These are phyloP conservation scores for Polydrusus tereticollis DNA, from an alignment of 2,888 invertebrate species.

Conservation along the genomic window DNA sequence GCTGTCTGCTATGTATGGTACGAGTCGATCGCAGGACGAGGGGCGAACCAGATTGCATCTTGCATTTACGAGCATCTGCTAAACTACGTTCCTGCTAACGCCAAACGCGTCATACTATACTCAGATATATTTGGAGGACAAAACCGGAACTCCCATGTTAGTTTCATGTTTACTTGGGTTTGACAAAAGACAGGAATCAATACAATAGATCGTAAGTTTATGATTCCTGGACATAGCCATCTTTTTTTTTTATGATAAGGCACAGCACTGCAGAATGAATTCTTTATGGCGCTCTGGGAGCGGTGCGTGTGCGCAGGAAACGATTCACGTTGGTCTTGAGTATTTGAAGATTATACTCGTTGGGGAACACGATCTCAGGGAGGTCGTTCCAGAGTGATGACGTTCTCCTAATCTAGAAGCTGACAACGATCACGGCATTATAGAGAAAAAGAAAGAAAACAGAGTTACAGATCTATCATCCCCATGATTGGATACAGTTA, in stretches of 20 bases:
- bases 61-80: constrained; percentile 22
- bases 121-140: constrained; percentile 39
- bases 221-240: constrained; percentile 43
- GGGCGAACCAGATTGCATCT: constrained; percentile 36
- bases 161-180: constrained; percentile 36
- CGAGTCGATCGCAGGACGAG: constrained; percentile 24
- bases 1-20: constrained; percentile 35
- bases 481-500: constrained; percentile 38
- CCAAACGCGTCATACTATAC: constrained; percentile 37
- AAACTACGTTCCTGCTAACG: constrained; percentile 1
- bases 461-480: constrained; percentile 21
- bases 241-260: too few species aligned
- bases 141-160: constrained; percentile 39
- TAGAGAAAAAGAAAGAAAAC: constrained; percentile 38
- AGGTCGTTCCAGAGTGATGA: too few species aligned
- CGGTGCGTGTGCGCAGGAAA: too few species aligned
- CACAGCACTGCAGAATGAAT: too few species aligned
- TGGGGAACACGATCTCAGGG: too few species aligned
- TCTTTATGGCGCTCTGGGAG: too few species aligned
- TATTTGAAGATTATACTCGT: too few species aligned
- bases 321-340: too few species aligned
- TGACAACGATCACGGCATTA: constrained; percentile 40
- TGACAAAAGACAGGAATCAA: constrained; percentile 9
- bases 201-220: constrained; percentile 46
- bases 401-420: too few species aligned